These are phyloP conservation scores for Protobothrops flavoviridis DNA, from an alignment of 2,113 vertebrate genomes.

Conservation along the genomic window DNA sequence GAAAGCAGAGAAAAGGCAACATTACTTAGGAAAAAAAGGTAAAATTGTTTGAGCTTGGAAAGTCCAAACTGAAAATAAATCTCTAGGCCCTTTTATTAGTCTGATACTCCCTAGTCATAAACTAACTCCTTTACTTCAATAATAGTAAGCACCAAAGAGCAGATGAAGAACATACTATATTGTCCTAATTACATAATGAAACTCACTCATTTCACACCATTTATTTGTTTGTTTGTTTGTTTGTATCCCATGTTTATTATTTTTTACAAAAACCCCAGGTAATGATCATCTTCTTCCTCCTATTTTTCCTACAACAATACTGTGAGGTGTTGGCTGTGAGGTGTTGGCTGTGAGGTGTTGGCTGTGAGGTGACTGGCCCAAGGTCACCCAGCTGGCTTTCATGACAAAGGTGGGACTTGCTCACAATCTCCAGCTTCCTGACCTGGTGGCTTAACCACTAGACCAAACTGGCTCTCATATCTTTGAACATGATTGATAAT, in stretches of 20 bases:
- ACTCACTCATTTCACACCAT: neutral
- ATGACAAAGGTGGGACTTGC: neutral
- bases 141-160: neutral
- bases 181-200: neutral
- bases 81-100: neutral
- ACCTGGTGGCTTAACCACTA: neutral
- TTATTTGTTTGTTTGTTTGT: neutral
- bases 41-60: neutral
- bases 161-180: neutral
- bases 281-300: neutral
- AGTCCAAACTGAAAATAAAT: neutral
- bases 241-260: neutral
- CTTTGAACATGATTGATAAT: neutral
- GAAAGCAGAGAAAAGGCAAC: neutral
- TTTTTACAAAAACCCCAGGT: neutral
- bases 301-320: neutral
- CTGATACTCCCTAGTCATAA: neutral
- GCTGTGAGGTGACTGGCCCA: neutral
- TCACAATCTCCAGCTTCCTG: neutral
- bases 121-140: neutral
- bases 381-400: neutral
- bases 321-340: neutral
- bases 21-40: neutral
- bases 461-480: neutral
- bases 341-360: neutral